Evolutionary conservation across 2,113 vertebrate species (phyloP), one percentile per base, ranked within the genome.

Genomic region (Zosterops hypoxanthus): DNA sequence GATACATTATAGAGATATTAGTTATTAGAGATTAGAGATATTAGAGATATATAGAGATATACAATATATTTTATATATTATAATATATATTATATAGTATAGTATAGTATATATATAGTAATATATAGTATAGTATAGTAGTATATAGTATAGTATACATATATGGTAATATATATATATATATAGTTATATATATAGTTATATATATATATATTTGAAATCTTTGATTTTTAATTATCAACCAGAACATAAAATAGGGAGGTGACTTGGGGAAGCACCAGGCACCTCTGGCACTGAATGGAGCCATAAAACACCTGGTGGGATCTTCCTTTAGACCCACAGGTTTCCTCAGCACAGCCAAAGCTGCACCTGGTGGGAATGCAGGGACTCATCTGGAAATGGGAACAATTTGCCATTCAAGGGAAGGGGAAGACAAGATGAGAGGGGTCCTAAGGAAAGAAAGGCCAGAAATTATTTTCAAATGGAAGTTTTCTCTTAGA

Each of bases 401-500:
- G 94, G 88, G 86, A 96, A 86, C 59, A 33, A 88, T 92, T 93
- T 91, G 73, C 82, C 11, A 1, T 15, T 68, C 25, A 12, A 60
- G 31, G 64, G 49, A 66, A 33, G 73, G 56, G 70, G 41, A 34
- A 76, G 39, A 79, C 3, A 5, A 90, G 92, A 90, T 39, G 85
- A 88, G 94, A 82, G 56, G n/a, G 34, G 63, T 73, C 60, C 19
- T 18, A 4, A 61, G 23, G 11, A 5, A 13, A 64, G 24, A 44
- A 3, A 4, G 11, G 2, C 5, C 8, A n/a, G 21, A 31, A 76
- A 53, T 36, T 21, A n/a, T 71, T 93, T 90, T 83, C 56, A 57
- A 93, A 81, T 72, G 46, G 10, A 81, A 44, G 64, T 79, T 92
- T 89, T 64, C 88, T 77, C 46, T 95, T 92, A 61, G 64, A 66